These are phyloP conservation scores for Bos indicus DNA, from an alignment of 2,113 vertebrate species.

Conservation along the genomic window DNA sequence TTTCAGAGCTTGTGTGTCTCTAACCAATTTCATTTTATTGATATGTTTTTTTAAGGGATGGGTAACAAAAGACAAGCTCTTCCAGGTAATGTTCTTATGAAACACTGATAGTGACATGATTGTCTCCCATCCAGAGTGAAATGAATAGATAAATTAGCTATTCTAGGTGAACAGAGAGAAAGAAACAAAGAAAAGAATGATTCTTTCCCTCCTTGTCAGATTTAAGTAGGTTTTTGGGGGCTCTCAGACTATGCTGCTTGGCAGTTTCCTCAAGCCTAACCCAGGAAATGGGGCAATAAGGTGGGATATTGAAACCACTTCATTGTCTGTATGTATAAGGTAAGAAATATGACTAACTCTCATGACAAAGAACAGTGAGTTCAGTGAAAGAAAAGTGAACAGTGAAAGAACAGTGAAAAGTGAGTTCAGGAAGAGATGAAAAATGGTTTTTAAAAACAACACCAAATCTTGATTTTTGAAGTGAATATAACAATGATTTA, in stretches of 20 bases:
- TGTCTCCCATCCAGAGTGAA: background rate
- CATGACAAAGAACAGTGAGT: background rate
- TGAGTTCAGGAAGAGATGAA: background rate
- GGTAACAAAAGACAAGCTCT: background rate
- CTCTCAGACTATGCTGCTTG: background rate
- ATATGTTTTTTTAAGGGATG: background rate
- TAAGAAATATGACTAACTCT: slow-evolving; percentile 1
- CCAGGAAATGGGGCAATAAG: background rate
- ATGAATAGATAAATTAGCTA: background rate
- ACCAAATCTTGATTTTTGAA: background rate
- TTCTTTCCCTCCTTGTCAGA: background rate
- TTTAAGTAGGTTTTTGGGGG: background rate
- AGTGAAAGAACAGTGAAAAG: background rate
- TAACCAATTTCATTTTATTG: background rate
- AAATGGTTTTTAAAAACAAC: background rate
- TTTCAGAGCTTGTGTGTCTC: background rate
- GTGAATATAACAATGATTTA: background rate
- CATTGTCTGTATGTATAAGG: background rate
- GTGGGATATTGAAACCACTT: background rate
- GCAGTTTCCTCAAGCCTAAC: background rate
- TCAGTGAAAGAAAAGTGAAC: no score
- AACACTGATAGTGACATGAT: background rate
- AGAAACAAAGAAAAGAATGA: background rate
- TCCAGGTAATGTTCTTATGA: background rate
- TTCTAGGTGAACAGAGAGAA: background rate